Evolutionary conservation across 2,888 invertebrate species (phyloP).

Genomic region (Cheilosia grossa): DNA sequence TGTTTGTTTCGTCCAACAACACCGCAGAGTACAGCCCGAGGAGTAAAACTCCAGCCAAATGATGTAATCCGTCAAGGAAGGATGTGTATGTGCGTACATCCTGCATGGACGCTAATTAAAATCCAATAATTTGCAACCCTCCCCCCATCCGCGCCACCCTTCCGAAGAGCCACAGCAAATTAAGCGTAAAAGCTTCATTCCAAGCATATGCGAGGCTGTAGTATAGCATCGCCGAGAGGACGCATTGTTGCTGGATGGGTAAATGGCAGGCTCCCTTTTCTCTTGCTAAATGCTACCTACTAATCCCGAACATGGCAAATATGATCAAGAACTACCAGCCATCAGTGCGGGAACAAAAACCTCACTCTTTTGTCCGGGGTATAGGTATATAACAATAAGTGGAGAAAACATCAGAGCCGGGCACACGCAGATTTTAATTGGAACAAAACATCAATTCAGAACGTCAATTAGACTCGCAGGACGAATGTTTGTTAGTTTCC

Average conservation of each 20-base stretch:
- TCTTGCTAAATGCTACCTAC: slow-evolving; percentile 17
- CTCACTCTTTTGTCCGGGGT: slow-evolving; percentile 12
- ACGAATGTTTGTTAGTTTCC: slow-evolving; percentile 67
- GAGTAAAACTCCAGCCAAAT: slow-evolving; percentile 48
- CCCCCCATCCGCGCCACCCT: slow-evolving; percentile 7
- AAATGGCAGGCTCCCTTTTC: slow-evolving; percentile 1
- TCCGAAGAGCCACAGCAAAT: slow-evolving; percentile 64
- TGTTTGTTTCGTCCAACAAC: slow-evolving; percentile 40
- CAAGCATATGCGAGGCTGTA: slow-evolving; percentile 9
- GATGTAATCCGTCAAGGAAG: slow-evolving; percentile 62
- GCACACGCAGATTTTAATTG: slow-evolving; percentile 74
- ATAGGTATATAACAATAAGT: slow-evolving; percentile 54
- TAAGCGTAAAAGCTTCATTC: slow-evolving; percentile 68
- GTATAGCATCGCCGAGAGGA: slow-evolving; percentile 2
- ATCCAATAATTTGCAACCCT: slow-evolving; percentile 71
- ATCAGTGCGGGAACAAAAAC: slow-evolving; percentile 22
- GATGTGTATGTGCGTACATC: slow-evolving; percentile 61
- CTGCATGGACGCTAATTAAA: slow-evolving; percentile 74
- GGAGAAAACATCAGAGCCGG: slow-evolving; percentile 60
- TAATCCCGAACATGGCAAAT: slow-evolving; percentile 41
- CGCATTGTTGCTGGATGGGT: not conserved
- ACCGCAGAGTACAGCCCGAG: slow-evolving; percentile 23
- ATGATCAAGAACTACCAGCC: slow-evolving; percentile 38
- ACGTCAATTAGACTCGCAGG: slow-evolving; percentile 73
- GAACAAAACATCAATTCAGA: slow-evolving; percentile 74